phyloP scores from a whole-genome alignment of 2,113 vertebrate species.

The Tympanuchus pallidicinctus region DNA sequence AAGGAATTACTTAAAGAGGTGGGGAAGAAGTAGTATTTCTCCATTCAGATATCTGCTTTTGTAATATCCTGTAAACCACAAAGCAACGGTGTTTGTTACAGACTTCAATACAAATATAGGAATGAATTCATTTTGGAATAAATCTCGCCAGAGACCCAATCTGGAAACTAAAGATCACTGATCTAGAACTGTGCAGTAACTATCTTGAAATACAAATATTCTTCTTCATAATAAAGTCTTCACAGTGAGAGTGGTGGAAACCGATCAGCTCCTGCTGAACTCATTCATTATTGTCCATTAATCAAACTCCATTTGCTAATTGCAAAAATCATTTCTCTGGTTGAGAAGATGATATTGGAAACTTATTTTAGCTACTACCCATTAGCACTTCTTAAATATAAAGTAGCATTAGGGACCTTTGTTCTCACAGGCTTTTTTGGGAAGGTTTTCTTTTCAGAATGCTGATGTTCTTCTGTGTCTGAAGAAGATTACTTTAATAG shows the following conservation, averaged over 20 bases:
- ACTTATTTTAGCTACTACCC: background rate
- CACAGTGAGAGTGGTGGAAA: background rate
- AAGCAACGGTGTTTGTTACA: background rate
- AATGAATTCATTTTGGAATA: background rate
- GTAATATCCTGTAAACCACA: background rate
- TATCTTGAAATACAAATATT: background rate
- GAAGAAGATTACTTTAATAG: background rate
- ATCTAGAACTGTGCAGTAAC: background rate
- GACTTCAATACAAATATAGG: background rate
- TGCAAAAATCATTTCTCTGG: background rate
- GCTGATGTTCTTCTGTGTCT: background rate
- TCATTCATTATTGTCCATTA: background rate
- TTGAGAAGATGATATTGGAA: background rate
- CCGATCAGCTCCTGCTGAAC: background rate
- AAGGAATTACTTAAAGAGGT: background rate
- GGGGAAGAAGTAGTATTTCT: background rate
- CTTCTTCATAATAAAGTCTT: background rate
- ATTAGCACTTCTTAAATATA: background rate
- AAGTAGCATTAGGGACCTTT: background rate
- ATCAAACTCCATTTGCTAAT: background rate
- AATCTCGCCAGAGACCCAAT: background rate
- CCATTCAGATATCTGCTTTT: background rate
- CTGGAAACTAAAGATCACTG: background rate
- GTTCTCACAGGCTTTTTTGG: background rate
- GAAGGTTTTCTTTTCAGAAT: background rate